Base-by-base conservation (phyloP, 2,888 invertebrate species). In the Xanthorhoe spadicearia region DNA sequence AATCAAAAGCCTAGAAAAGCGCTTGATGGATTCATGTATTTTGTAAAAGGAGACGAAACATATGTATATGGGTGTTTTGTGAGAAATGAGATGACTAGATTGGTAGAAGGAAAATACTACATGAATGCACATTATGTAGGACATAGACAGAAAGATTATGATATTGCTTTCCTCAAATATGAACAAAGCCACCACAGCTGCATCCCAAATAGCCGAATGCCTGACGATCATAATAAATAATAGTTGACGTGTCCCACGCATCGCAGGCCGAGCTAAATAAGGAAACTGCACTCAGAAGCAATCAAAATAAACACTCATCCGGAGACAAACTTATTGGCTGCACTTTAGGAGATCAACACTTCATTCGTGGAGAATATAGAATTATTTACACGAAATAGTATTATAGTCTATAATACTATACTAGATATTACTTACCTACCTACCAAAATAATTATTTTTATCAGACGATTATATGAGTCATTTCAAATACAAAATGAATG, bases 241-340 rank as follows among this genome's bases (percentile, higher is more conserved):
- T 52, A 58, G 68, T 57, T 68, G 70, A 70, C 64, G 72, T 75
- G 70, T 78, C 84, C 80, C 81, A 82, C 82, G 78, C 80, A 71
- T 64, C 66, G 72, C 74, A 68, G 74, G 72, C 75, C 68, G 70
- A 68, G 76, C 84, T 86, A 87, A 85, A 86, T 86, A 78, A 83
- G 86, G 88, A 86, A 81, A 81, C 82, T 85, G 82, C 84, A 82
- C 75, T 82, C 75, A 79, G 74, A 71, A 77, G 76, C 75, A 58
- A 60, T 61, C 53, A 15, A 64, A 61, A 61, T 73, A 77, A 73
- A 77, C 76, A 68, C 52, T 49, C 69, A 70, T 72, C 68, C 72
- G 70, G 72, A 69, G 67, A 68, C 13, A 43, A 13, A 43, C 3
- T 48, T 19, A 51, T 60, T 28, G 64, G 18, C 56, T 49, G 52